phyloP scores from a whole-genome alignment of 2,888 invertebrate genomes.

The Eubasilissa splendida region DNA sequence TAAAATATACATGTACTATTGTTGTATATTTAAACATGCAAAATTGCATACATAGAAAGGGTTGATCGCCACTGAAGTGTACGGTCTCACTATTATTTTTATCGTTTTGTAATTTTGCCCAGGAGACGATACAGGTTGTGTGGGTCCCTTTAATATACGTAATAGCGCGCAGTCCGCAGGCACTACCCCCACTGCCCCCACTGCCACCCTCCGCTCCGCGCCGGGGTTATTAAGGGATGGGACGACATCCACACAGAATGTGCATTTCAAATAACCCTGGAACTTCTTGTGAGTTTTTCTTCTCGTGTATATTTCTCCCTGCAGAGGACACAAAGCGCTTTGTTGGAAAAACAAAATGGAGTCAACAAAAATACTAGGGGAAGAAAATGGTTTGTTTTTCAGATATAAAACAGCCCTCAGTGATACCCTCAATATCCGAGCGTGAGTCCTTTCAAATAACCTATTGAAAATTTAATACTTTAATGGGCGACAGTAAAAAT shows the following conservation, averaged over 20 bases:
- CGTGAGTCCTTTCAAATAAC: background rate
- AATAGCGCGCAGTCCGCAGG: too few species aligned
- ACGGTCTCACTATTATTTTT: too few species aligned
- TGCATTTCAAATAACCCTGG: slow-evolving; percentile 3
- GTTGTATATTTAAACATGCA: too few species aligned
- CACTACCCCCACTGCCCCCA: too few species aligned
- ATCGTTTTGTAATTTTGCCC: too few species aligned
- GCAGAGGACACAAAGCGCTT: background rate
- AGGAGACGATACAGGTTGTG: too few species aligned
- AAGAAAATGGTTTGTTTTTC: slow-evolving; percentile 2
- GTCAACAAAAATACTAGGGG: background rate
- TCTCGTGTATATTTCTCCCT: background rate
- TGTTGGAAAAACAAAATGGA: slow-evolving; percentile 12
- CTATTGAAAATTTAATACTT: background rate
- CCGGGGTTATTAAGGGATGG: slow-evolving; percentile 8
- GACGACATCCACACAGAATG: slow-evolving; percentile 10
- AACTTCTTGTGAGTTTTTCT: background rate
- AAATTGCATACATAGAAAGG: too few species aligned
- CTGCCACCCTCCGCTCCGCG: background rate
- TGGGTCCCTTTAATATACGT: too few species aligned
- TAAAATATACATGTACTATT: too few species aligned
- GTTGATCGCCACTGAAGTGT: too few species aligned
- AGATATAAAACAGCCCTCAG: slow-evolving; percentile 4
- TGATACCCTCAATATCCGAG: slow-evolving; percentile 7
- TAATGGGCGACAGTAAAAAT: background rate